phyloP scores from a whole-genome alignment of 2,888 invertebrate genomes.

The Stegophylla sp. region DNA sequence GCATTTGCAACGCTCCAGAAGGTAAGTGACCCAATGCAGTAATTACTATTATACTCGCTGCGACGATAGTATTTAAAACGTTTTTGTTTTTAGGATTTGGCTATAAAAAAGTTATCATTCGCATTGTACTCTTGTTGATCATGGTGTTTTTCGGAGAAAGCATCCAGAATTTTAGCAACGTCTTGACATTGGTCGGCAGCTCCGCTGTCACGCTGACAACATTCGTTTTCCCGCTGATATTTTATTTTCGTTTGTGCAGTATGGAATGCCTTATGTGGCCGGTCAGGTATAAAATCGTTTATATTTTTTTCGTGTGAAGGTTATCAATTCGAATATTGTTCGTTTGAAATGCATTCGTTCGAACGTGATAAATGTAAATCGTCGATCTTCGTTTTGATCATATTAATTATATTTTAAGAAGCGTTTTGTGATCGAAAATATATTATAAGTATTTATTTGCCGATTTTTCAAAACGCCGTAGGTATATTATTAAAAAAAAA shows the following conservation, averaged over 20 bases:
- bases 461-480: too few species aligned
- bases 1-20: constrained; percentile 70
- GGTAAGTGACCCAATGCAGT: constrained; percentile 65
- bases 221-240: constrained; percentile 73
- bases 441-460: too few species aligned
- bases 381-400: too few species aligned
- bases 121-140: constrained; percentile 69
- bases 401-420: too few species aligned
- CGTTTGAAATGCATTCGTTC: too few species aligned
- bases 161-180: constrained; percentile 74
- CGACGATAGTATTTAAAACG: too few species aligned
- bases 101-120: constrained; percentile 69
- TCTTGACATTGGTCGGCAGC: constrained; percentile 75
- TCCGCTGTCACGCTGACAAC: constrained; percentile 74
- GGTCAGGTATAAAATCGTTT: constrained; percentile 65
- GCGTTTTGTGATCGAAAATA: too few species aligned
- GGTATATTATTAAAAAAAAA: too few species aligned
- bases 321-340: too few species aligned
- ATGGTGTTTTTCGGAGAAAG: constrained; percentile 74
- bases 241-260: constrained; percentile 71
- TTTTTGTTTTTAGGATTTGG: constrained; percentile 69
- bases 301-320: too few species aligned
- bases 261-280: constrained; percentile 66
- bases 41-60: background rate
- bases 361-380: too few species aligned